Evolutionary conservation across 2,797 vertebrate species (phyloP).

Genomic region (Schizothorax lantsangensis): DNA sequence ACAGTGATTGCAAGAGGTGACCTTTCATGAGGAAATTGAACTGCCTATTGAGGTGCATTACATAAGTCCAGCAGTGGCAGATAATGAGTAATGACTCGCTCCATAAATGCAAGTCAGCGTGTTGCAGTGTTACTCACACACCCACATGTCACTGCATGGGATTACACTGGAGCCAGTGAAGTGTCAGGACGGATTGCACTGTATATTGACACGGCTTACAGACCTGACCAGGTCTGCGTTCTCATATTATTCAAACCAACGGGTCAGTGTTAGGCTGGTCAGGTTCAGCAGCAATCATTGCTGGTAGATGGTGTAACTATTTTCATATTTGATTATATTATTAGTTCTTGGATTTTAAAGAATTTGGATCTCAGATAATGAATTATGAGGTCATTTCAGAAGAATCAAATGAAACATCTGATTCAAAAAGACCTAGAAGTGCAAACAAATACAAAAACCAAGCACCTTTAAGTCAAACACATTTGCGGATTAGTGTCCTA

Average conservation of each 20-base stretch:
- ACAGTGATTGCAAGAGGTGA: background rate
- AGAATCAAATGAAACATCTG: background rate
- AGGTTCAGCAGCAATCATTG: background rate
- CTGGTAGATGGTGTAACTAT: background rate
- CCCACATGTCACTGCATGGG: background rate
- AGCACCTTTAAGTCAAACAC: background rate
- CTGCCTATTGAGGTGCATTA: background rate
- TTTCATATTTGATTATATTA: background rate
- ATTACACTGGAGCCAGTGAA: background rate
- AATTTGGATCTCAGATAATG: background rate
- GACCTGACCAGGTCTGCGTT: background rate
- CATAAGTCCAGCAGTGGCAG: conserved; percentile 45
- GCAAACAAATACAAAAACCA: too few relatives aligned
- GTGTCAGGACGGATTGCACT: background rate
- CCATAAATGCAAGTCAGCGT: conserved; percentile 46
- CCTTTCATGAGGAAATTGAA: conserved; percentile 15
- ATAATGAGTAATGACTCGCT: conserved; percentile 43
- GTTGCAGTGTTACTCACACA: conserved; percentile 21
- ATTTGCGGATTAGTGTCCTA: background rate
- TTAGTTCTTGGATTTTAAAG: background rate
- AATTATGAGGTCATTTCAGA: background rate
- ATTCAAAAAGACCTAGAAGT: too few relatives aligned
- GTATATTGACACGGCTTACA: background rate
- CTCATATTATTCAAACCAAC: background rate
- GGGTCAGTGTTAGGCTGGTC: background rate